A percentile compares a stretch with the other conserved stretches of the same genome.
These are phyloP conservation scores for Hozukius guyotensis DNA, from an alignment of 2,797 vertebrate species.

Conservation along the genomic window DNA sequence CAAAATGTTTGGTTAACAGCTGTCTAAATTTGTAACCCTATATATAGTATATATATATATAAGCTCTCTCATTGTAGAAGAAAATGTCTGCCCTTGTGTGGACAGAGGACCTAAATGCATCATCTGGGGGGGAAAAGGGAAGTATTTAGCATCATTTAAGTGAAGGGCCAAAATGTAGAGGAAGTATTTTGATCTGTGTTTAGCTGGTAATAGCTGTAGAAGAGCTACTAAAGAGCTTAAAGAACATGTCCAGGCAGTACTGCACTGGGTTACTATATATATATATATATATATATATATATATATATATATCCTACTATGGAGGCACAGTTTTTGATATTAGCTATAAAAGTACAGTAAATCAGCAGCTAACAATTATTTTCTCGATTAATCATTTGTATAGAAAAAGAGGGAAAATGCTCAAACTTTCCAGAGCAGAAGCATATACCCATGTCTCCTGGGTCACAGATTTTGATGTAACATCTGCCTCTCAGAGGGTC, in stretches of 20 bases:
- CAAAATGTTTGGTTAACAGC: neutral
- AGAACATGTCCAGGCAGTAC: neutral
- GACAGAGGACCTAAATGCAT: slow-evolving; percentile 25
- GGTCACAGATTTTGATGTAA: neutral
- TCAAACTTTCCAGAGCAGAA: neutral
- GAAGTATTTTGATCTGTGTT: slow-evolving; percentile 48
- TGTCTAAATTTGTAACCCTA: neutral
- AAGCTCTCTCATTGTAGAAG: neutral
- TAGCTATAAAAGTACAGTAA: neutral
- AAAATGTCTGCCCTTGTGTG: slow-evolving; percentile 65
- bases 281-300: too few species aligned
- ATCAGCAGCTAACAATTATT: neutral
- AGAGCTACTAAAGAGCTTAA: neutral
- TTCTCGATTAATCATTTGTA: neutral
- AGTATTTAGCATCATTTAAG: slow-evolving; percentile 8
- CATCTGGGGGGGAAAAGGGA: neutral
- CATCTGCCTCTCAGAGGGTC: neutral
- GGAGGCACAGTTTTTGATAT: neutral
- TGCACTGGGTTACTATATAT: neutral
- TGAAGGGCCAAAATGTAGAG: slow-evolving; percentile 13
- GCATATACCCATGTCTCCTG: neutral
- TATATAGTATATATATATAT: too few species aligned
- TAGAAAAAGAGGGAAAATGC: neutral
- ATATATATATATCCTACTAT: neutral
- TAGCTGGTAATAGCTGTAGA: neutral